Evolutionary conservation across 92 coral and sea anemone species (phyloP).

Genomic region (Palythoa heliodiscus): DNA sequence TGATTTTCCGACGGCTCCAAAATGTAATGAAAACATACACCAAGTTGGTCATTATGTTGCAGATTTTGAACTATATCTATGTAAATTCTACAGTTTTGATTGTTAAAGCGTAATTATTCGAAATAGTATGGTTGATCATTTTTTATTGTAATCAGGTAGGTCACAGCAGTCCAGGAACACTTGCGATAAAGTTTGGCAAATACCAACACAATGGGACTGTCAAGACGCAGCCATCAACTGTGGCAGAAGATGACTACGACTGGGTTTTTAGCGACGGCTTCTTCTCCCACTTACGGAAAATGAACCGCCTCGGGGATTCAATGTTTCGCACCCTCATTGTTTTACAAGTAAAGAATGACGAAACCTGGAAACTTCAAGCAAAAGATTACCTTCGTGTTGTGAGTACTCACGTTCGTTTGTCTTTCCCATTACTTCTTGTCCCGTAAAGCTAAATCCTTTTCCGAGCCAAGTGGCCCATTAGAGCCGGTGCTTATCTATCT

Average conservation of each 20-base stretch:
- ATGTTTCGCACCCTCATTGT: constrained; percentile 41
- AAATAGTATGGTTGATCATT: background rate
- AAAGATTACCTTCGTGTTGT: constrained; percentile 10
- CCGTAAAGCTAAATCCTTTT: too few relatives aligned
- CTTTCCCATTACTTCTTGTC: background rate
- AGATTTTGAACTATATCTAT: too few relatives aligned
- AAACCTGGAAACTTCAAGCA: constrained; percentile 22
- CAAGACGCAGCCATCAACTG: constrained; percentile 10
- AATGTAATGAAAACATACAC: too few relatives aligned
- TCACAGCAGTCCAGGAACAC: background rate
- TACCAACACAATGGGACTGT: background rate
- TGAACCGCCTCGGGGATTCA: constrained; percentile 1
- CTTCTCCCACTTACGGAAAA: background rate
- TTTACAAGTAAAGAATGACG: background rate
- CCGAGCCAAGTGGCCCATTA: too few relatives aligned
- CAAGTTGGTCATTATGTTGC: too few relatives aligned
- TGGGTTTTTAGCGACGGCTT: constrained; percentile 18
- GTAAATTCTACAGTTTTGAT: background rate
- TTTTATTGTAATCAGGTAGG: background rate
- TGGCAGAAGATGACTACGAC: constrained; percentile 25
- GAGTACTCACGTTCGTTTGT: background rate
- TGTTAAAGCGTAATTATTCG: background rate
- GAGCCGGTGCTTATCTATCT: too few relatives aligned
- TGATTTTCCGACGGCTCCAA: too few relatives aligned
- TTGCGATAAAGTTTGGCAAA: constrained; percentile 25